These are phyloP conservation scores for Platorchestia sp. DNA, from an alignment of 1,140 invertebrate genomes.

Conservation along the genomic window DNA sequence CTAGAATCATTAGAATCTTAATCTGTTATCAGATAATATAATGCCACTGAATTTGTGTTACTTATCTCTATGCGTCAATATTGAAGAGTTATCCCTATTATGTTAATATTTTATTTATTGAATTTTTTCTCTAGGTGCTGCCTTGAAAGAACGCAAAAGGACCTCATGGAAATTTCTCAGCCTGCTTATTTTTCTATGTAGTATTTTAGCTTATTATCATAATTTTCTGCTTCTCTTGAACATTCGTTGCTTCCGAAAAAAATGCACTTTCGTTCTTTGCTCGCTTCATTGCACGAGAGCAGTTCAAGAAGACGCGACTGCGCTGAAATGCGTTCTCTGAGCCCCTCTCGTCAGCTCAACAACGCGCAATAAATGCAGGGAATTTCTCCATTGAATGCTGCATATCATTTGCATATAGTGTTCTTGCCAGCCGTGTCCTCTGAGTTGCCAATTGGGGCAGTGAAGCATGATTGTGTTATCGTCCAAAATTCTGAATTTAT, in stretches of 20 bases:
- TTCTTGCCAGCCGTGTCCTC: background rate
- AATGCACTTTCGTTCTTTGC: no score
- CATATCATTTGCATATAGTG: background rate
- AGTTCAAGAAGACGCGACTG: background rate
- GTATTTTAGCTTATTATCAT: background rate
- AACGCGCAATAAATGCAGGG: background rate
- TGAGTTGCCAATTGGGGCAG: background rate
- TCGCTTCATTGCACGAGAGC: background rate
- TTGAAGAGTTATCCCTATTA: background rate
- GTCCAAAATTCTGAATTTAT: background rate
- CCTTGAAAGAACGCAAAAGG: background rate
- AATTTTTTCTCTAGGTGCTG: background rate
- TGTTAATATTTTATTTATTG: background rate
- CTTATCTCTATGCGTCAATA: background rate
- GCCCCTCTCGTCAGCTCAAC: background rate
- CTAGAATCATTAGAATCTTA: no score
- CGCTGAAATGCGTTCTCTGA: background rate
- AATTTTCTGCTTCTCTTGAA: background rate
- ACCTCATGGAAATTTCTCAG: background rate
- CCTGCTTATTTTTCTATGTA: background rate
- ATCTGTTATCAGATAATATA: background rate
- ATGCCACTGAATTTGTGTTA: background rate
- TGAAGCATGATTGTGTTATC: background rate
- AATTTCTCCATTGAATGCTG: background rate
- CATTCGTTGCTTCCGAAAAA: no score